These are phyloP conservation scores for Cossypha polioptera DNA, from an alignment of 2,797 vertebrate species.

Conservation along the genomic window DNA sequence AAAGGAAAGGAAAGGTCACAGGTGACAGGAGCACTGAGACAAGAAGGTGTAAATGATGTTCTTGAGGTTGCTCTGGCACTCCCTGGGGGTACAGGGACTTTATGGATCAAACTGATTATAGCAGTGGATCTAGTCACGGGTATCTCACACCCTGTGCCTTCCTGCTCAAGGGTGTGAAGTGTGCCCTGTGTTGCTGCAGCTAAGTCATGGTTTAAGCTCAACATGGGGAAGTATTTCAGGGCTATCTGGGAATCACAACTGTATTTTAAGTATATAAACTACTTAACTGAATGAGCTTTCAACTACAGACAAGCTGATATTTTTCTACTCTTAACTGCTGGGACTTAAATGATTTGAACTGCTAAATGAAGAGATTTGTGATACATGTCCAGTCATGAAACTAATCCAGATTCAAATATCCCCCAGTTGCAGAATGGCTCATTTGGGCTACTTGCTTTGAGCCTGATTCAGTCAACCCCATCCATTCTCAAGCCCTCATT, in stretches of 20 bases:
- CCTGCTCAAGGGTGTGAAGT: background rate
- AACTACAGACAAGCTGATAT: background rate
- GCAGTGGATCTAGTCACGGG: background rate
- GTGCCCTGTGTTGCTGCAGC: background rate
- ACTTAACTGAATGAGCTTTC: background rate
- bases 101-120: background rate
- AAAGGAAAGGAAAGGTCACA: background rate
- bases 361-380: background rate
- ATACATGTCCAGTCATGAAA: background rate
- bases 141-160: rapidly evolving
- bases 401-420: background rate
- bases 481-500: background rate
- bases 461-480: background rate
- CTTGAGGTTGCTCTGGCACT: background rate
- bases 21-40: background rate
- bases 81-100: background rate
- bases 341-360: background rate
- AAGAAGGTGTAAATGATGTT: background rate
- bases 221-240: background rate
- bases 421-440: background rate
- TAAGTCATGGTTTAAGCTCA: background rate
- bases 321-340: background rate
- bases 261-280: background rate
- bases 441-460: background rate
- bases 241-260: background rate